Evolutionary conservation across 2,113 vertebrate genomes (phyloP).

Genomic region (Gorsachius goisagi): DNA sequence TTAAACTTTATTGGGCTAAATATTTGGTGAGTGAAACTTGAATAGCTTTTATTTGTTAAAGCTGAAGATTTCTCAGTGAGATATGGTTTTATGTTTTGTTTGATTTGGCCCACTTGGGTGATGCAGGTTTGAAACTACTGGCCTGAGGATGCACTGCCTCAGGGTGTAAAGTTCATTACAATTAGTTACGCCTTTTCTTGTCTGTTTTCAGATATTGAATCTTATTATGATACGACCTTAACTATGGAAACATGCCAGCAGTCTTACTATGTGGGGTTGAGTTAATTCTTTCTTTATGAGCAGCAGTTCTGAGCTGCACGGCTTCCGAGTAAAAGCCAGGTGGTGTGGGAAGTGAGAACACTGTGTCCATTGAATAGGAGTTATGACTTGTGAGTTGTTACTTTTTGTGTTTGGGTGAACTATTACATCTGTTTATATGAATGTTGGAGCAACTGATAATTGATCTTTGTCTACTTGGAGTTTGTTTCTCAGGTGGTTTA

Average conservation of each 20-base stretch:
- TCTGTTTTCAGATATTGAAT: background rate
- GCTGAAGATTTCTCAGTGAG: background rate
- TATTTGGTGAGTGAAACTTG: slow-evolving; percentile 86
- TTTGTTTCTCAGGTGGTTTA: background rate
- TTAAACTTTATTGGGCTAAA: slow-evolving; percentile 91
- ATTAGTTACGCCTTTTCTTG: background rate
- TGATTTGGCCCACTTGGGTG: background rate
- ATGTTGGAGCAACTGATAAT: background rate
- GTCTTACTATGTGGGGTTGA: background rate
- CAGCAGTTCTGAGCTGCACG: background rate
- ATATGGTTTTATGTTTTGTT: background rate
- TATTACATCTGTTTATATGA: background rate
- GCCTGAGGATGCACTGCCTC: background rate
- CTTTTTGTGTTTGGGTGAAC: background rate
- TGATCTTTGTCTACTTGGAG: background rate
- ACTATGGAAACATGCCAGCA: background rate
- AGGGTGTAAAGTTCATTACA: background rate
- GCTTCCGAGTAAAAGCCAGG: background rate
- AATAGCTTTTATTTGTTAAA: slow-evolving; percentile 4
- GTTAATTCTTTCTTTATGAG: background rate
- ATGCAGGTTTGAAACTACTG: background rate
- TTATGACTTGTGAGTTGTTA: background rate
- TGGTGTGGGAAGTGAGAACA: background rate
- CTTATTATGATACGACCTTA: background rate
- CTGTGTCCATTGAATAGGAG: background rate